Conservation (phyloP, 2,888 invertebrate species). For the Alcis repandata region DNA sequence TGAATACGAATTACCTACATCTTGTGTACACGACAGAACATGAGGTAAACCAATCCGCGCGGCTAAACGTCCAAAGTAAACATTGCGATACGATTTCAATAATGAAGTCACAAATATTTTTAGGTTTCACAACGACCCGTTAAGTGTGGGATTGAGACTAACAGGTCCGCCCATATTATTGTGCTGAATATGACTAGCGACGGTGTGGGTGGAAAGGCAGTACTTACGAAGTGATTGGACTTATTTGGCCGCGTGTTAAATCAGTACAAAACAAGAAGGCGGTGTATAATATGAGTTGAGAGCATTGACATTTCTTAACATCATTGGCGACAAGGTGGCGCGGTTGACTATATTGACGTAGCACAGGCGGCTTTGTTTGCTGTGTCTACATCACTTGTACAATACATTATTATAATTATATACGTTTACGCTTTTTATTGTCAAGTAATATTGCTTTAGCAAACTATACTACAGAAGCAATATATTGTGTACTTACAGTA, state of each 20-base stretch:
- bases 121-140: slow-evolving; percentile 62
- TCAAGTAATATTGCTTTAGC: slow-evolving; percentile 25
- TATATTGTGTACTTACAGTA: slow-evolving; percentile 4
- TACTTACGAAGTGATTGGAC: slow-evolving; percentile 58
- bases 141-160: slow-evolving; percentile 65
- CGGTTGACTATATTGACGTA: slow-evolving; percentile 40
- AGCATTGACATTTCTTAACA: slow-evolving; percentile 33
- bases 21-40: slow-evolving; percentile 22
- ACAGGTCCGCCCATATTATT: slow-evolving; percentile 74
- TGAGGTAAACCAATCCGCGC: slow-evolving; percentile 46
- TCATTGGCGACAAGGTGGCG: slow-evolving; percentile 38
- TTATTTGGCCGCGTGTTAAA: slow-evolving; percentile 57
- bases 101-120: slow-evolving; percentile 71
- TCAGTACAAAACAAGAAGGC: slow-evolving; percentile 44
- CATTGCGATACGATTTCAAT: slow-evolving; percentile 52
- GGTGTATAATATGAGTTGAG: slow-evolving; percentile 19
- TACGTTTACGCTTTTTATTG: slow-evolving; percentile 29
- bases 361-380: slow-evolving; percentile 34
- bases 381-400: slow-evolving; percentile 34
- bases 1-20: slow-evolving; percentile 44
- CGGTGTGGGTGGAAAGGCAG: slow-evolving; percentile 64
- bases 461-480: slow-evolving; percentile 17
- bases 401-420: slow-evolving; percentile 27
- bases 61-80: slow-evolving; percentile 53
- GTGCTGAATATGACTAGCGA: slow-evolving; percentile 45